A percentile compares a stretch with the other conserved stretches of the same genome.
Evolutionary conservation across 1,140 invertebrate species (phyloP).

Genomic region (Sarcophaga peregrina): DNA sequence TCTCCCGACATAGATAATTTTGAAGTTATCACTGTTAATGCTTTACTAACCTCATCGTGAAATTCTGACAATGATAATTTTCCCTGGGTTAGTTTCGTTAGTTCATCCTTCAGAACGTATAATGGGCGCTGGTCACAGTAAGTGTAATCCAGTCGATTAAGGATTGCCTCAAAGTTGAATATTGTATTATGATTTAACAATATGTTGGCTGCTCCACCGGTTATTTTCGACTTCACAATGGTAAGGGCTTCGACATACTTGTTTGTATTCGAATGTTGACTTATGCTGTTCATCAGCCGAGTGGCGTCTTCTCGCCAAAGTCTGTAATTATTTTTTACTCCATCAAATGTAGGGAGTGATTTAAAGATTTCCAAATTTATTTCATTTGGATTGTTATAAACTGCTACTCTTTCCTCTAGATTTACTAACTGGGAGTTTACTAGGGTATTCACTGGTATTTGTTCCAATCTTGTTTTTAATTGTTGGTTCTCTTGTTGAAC

Average conservation of each 20-base stretch:
- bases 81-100: slow-evolving; percentile 42
- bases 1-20: too few species aligned
- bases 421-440: too few species aligned
- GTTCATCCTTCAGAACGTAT: slow-evolving; percentile 39
- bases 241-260: neutral
- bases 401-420: too few species aligned
- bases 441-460: too few species aligned
- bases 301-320: neutral
- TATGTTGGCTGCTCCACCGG: neutral
- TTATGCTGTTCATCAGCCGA: neutral
- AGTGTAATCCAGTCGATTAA: slow-evolving; percentile 34
- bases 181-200: slow-evolving; percentile 36
- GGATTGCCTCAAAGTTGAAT: slow-evolving; percentile 45
- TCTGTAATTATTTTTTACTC: neutral
- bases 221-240: slow-evolving; percentile 45
- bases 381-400: too few species aligned
- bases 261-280: neutral
- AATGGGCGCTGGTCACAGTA: slow-evolving; percentile 44
- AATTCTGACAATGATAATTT: neutral
- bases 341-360: neutral
- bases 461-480: too few species aligned
- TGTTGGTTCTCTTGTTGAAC: too few species aligned
- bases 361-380: neutral
- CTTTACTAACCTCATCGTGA: neutral
- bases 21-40: neutral